Percentiles rank a stretch among this genome's conserved stretches.
phyloP scores from a whole-genome alignment of 2,888 invertebrate species.

The Drosophila cognata region DNA sequence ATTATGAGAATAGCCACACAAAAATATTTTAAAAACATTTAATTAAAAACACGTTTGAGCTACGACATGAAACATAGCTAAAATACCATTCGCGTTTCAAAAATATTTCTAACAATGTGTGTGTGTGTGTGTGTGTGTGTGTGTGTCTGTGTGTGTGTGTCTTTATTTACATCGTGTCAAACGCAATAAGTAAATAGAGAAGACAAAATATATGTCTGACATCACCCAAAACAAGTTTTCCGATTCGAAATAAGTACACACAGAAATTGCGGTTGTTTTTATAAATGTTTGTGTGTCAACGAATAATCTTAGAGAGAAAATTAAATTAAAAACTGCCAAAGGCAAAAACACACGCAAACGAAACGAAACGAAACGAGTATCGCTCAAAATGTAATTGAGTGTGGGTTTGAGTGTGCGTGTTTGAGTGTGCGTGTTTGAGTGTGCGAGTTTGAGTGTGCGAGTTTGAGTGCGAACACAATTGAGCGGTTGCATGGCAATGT shows the following conservation, averaged over 20 bases:
- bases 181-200: constrained; percentile 41
- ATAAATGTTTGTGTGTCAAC: constrained; percentile 57
- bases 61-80: constrained; percentile 11
- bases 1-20: neutral
- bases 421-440: neutral
- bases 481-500: constrained; percentile 15
- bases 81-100: constrained; percentile 25
- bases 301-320: constrained; percentile 41
- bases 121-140: constrained; percentile 9
- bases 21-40: neutral
- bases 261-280: constrained; percentile 33
- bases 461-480: constrained; percentile 15
- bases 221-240: constrained; percentile 69
- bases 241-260: constrained; percentile 19
- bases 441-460: constrained; percentile 8
- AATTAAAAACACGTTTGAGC: constrained; percentile 15
- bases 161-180: constrained; percentile 1
- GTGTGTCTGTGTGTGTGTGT: too few species aligned
- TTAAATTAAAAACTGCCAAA: constrained; percentile 31
- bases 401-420: too few species aligned
- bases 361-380: constrained; percentile 7
- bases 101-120: constrained; percentile 20
- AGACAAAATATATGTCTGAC: constrained; percentile 58
- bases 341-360: constrained; percentile 34
- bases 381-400: constrained; percentile 47